Conservation (phyloP, 2,797 vertebrate species). For the Ataeniobius toweri region DNA sequence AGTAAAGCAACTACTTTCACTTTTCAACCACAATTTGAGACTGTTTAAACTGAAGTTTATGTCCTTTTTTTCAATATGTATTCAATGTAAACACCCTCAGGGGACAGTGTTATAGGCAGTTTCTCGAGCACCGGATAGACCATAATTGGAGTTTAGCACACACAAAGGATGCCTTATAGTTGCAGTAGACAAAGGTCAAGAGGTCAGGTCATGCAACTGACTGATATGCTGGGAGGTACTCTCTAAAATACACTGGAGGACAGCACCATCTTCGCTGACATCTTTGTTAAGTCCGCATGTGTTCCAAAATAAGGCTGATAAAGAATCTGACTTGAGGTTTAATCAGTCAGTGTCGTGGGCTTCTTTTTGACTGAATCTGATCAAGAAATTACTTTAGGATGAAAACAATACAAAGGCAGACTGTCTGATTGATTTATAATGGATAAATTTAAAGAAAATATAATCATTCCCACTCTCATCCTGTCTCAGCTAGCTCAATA, state of each 20-base stretch:
- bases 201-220: not conserved
- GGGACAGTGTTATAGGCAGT: not conserved
- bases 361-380: slow-evolving; percentile 34
- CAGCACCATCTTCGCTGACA: not conserved
- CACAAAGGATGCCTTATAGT: not conserved
- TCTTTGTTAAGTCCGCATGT: not conserved
- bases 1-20: not conserved
- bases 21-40: not conserved
- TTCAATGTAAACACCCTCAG: not conserved
- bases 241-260: not conserved
- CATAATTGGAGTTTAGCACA: not conserved
- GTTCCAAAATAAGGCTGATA: not conserved
- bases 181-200: not conserved
- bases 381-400: slow-evolving; percentile 11
- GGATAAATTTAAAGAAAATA: slow-evolving; percentile 43
- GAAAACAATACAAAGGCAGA: slow-evolving; percentile 17
- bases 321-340: not conserved
- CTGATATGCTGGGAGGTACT: not conserved
- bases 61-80: not conserved
- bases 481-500: slow-evolving; percentile 3
- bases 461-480: slow-evolving; percentile 27
- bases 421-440: slow-evolving; percentile 48
- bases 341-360: slow-evolving; percentile 22
- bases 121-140: not conserved
- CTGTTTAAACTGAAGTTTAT: not conserved